Evolutionary conservation across 2,888 invertebrate genomes (phyloP).

Genomic region (Andrena flavipes): DNA sequence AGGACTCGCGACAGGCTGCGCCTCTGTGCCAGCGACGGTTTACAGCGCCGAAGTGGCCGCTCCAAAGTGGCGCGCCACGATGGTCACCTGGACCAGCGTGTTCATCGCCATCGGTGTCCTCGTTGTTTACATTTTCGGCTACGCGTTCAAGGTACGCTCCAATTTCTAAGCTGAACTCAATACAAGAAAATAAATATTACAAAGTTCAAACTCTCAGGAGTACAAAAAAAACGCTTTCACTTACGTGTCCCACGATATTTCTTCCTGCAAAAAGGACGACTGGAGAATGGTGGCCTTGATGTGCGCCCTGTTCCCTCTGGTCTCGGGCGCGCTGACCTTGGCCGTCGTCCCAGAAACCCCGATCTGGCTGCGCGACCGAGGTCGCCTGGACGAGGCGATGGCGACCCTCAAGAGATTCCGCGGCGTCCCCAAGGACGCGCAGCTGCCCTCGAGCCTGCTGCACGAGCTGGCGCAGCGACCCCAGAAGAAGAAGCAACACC

Average conservation of each 20-base stretch:
- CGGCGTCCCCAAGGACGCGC: slow-evolving; percentile 76
- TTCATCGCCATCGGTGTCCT: slow-evolving; percentile 86
- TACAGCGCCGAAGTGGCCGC: slow-evolving; percentile 86
- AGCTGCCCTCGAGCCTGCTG: slow-evolving; percentile 67
- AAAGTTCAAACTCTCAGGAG: no score
- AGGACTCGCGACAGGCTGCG: slow-evolving; percentile 86
- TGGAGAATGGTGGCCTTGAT: slow-evolving; percentile 85
- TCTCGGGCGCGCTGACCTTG: slow-evolving; percentile 83
- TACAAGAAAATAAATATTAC: no score
- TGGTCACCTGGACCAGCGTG: slow-evolving; percentile 87
- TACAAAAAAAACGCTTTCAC: no score
- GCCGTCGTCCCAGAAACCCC: slow-evolving; percentile 86
- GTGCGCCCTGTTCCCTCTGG: slow-evolving; percentile 84
- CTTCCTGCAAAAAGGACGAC: slow-evolving; percentile 81
- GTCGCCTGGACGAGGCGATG: slow-evolving; percentile 85
- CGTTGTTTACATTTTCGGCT: slow-evolving; percentile 86
- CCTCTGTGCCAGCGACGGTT: slow-evolving; percentile 86
- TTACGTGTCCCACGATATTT: slow-evolving; percentile 18
- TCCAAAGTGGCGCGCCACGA: slow-evolving; percentile 84
- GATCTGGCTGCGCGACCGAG: slow-evolving; percentile 85
- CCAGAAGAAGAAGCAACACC: slow-evolving; percentile 69
- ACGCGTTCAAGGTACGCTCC: slow-evolving; percentile 83
- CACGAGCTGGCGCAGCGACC: slow-evolving; percentile 63
- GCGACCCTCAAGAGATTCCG: slow-evolving; percentile 83
- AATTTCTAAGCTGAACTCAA: no score